phyloP scores from a whole-genome alignment of 2,888 invertebrate species.

The Seira ritae region DNA sequence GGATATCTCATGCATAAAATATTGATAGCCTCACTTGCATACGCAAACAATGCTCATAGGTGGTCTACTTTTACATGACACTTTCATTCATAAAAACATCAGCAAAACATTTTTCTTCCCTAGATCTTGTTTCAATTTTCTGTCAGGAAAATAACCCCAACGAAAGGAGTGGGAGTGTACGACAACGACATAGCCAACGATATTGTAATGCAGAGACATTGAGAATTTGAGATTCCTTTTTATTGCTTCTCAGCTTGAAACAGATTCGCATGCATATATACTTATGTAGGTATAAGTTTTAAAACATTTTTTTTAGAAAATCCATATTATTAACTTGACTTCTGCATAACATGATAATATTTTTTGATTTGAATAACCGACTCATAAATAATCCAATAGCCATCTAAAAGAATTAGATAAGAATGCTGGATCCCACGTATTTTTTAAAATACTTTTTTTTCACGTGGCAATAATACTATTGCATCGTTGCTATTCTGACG shows the following conservation, averaged over 20 bases:
- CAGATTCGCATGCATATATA: not conserved
- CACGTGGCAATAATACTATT: not conserved
- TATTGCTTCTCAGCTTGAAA: not conserved
- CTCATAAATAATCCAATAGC: too few species aligned
- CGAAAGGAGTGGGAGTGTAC: slow-evolving; percentile 17
- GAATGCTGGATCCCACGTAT: not conserved
- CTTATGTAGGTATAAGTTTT: too few species aligned
- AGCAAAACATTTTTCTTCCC: not conserved
- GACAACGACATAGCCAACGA: too few species aligned
- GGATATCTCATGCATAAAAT: not conserved
- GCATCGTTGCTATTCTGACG: not conserved
- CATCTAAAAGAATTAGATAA: too few species aligned
- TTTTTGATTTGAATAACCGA: not conserved
- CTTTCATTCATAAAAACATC: slow-evolving; percentile 56
- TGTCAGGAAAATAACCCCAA: slow-evolving; percentile 2
- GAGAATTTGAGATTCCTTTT: not conserved
- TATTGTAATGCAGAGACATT: too few species aligned
- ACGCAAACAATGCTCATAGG: slow-evolving; percentile 30
- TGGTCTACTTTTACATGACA: slow-evolving; percentile 53
- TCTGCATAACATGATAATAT: not conserved
- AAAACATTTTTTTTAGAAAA: too few species aligned
- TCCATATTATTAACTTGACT: too few species aligned
- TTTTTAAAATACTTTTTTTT: not conserved
- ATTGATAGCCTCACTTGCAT: not conserved
- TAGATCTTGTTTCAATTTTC: not conserved